These are phyloP conservation scores for Siphlonurus alternatus DNA, from an alignment of 2,888 invertebrate genomes.

Conservation along the genomic window DNA sequence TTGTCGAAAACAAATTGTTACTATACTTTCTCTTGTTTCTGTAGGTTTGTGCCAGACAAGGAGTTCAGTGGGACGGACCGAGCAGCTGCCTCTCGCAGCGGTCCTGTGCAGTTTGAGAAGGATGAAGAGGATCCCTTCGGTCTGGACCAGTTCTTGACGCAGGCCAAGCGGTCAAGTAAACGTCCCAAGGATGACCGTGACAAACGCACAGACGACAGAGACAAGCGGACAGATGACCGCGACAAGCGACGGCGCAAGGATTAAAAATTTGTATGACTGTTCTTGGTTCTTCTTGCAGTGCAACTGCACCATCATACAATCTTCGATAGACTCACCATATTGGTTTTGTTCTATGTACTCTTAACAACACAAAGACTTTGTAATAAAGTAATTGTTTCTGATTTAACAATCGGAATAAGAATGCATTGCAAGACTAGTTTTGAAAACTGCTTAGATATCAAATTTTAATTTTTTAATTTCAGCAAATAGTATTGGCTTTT, in stretches of 20 bases:
- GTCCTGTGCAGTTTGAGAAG: conserved; percentile 92
- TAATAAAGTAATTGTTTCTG: too few species aligned
- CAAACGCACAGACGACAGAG: conserved; percentile 11
- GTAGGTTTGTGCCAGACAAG: conserved; percentile 91
- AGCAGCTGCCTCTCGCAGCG: conserved; percentile 46
- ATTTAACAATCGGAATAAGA: too few species aligned
- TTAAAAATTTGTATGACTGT: conserved; percentile 16
- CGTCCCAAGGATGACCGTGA: conserved; percentile 37
- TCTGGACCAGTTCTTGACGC: conserved; percentile 92
- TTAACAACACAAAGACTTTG: too few species aligned
- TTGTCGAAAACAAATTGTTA: too few species aligned
- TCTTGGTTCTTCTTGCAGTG: too few species aligned
- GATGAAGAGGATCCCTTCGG: conserved; percentile 87
- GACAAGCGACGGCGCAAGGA: conserved; percentile 30
- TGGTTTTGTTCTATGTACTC: too few species aligned
- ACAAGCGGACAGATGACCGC: conserved; percentile 26
- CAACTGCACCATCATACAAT: not conserved
- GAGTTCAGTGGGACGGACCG: conserved; percentile 88
- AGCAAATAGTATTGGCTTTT: too few species aligned
- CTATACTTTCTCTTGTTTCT: conserved; percentile 14
- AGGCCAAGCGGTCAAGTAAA: conserved; percentile 61
- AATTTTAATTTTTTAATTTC: too few species aligned
- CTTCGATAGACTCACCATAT: too few species aligned
- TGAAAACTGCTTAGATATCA: too few species aligned
- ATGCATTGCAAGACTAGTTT: too few species aligned